Evolutionary conservation across 2,113 vertebrate genomes (phyloP).

Genomic region (Aspidoscelis tigris): DNA sequence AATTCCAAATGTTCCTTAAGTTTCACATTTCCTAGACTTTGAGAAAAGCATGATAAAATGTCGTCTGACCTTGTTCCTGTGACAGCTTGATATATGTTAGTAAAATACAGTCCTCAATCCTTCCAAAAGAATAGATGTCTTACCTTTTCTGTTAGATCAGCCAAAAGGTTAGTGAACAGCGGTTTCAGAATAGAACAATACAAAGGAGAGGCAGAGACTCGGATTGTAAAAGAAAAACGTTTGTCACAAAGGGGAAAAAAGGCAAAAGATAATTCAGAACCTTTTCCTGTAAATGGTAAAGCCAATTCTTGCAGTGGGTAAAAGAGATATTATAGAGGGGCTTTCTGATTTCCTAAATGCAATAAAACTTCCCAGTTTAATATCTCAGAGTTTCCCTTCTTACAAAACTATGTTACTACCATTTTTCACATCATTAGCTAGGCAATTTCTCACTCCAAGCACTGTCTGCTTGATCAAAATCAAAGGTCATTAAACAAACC

Average conservation of each 20-base stretch:
- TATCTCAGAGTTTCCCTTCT: background rate
- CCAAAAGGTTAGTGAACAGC: background rate
- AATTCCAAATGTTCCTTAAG: background rate
- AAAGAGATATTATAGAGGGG: no score
- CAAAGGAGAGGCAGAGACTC: background rate
- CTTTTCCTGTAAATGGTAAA: background rate
- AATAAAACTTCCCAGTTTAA: background rate
- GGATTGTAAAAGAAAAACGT: background rate
- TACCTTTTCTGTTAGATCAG: background rate
- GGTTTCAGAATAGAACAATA: background rate
- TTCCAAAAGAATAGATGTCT: background rate
- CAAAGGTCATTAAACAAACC: no score
- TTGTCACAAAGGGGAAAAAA: background rate
- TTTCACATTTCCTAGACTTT: background rate
- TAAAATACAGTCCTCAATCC: background rate
- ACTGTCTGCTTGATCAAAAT: background rate
- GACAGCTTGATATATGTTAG: constrained; percentile 3
- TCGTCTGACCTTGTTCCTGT: background rate
- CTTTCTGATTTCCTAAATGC: background rate
- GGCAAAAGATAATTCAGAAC: background rate
- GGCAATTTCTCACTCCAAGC: background rate
- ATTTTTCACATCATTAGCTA: background rate
- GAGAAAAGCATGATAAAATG: background rate
- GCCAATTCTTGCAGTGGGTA: background rate
- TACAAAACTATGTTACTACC: background rate